phyloP scores from a whole-genome alignment of 2,888 invertebrate genomes.

The Eupsilia transversa region DNA sequence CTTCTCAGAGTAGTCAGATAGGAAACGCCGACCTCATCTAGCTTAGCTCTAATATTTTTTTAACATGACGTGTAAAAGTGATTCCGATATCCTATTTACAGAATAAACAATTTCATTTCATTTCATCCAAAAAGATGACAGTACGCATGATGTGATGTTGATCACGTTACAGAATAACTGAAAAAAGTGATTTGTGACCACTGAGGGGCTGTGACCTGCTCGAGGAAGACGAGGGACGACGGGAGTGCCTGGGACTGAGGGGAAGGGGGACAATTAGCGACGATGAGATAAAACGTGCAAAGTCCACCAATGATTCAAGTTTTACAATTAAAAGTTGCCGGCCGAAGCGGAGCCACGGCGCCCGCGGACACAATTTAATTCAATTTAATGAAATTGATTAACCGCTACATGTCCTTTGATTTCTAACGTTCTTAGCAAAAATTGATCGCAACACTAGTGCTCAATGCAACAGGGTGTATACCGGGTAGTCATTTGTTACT shows the following conservation, averaged over 20 bases:
- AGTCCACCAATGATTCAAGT: constrained; percentile 77
- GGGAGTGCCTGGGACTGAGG: no score
- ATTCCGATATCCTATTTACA: no score
- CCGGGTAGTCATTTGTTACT: not conserved
- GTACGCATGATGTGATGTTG: not conserved
- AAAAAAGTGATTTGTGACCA: constrained; percentile 5
- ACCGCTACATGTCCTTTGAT: not conserved
- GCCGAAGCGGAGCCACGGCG: constrained; percentile 40
- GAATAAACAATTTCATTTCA: no score
- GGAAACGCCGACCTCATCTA: no score
- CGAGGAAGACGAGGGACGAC: not conserved
- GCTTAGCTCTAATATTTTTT: no score
- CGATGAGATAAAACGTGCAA: constrained; percentile 76
- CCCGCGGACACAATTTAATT: no score
- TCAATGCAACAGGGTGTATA: not conserved
- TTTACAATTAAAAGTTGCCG: constrained; percentile 76
- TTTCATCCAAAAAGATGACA: not conserved
- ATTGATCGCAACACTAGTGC: not conserved
- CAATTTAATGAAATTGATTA: not conserved
- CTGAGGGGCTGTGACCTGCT: not conserved
- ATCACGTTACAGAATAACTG: constrained; percentile 1
- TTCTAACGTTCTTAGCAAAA: not conserved
- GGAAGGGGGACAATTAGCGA: constrained; percentile 70
- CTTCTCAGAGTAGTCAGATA: no score
- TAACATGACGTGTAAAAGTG: no score